Conservation (phyloP, 2,888 invertebrate genomes). For the Drosophila anomelani region DNA sequence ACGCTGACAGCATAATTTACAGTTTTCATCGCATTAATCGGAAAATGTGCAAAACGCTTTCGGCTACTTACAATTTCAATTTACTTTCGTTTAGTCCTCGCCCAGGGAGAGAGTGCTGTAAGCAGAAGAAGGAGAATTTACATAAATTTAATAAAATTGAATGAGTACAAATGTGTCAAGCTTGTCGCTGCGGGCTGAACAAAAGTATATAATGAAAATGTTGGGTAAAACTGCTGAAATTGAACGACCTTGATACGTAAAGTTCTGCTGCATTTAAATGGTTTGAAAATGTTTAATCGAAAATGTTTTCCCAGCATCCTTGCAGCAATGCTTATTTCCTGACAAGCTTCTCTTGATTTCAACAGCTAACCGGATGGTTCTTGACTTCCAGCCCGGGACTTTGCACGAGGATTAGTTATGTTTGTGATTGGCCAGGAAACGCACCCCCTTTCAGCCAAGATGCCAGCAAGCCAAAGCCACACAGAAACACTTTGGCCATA, state of each 20-base stretch:
- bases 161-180: constrained; percentile 22
- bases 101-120: constrained; percentile 26
- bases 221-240: constrained; percentile 1
- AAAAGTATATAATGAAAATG: constrained; percentile 20
- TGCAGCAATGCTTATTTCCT: constrained; percentile 3
- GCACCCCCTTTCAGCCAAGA: constrained; percentile 51
- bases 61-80: constrained; percentile 55
- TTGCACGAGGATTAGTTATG: constrained; percentile 27
- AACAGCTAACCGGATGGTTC: background rate
- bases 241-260: constrained; percentile 10
- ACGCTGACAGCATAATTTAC: constrained; percentile 57
- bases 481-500: constrained; percentile 47
- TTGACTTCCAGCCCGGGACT: constrained; percentile 1
- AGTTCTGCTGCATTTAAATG: constrained; percentile 7
- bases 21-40: constrained; percentile 39
- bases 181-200: constrained; percentile 18
- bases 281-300: constrained; percentile 4
- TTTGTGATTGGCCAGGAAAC: constrained; percentile 48
- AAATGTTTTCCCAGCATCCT: background rate
- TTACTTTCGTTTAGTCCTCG: constrained; percentile 47
- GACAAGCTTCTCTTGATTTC: background rate
- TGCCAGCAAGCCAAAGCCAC: constrained; percentile 24
- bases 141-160: constrained; percentile 43
- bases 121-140: constrained; percentile 22
- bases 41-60: constrained; percentile 49